Evolutionary conservation across 1,140 invertebrate genomes (phyloP).

Genomic region (Heliconius hermathena): DNA sequence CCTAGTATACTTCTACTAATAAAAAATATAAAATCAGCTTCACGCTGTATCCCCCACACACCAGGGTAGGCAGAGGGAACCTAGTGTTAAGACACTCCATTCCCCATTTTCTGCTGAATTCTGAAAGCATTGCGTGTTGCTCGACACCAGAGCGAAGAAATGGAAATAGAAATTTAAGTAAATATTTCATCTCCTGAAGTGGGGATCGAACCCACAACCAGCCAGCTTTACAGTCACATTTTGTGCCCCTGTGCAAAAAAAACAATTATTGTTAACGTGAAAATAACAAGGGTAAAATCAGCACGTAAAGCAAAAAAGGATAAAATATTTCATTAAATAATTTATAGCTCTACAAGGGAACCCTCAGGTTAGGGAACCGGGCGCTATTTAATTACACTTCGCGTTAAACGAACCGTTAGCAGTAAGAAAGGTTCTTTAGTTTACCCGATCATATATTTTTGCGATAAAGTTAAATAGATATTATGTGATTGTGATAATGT

Average conservation of each 20-base stretch:
- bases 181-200: no score
- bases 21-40: no score
- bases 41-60: no score
- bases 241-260: not conserved
- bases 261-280: slow-evolving; percentile 5
- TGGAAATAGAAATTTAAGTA: no score
- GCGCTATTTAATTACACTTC: slow-evolving; percentile 59
- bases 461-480: not conserved
- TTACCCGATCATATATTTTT: not conserved
- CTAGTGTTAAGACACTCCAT: no score
- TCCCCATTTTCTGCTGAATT: no score
- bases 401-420: slow-evolving; percentile 52
- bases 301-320: slow-evolving; percentile 21
- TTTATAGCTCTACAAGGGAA: slow-evolving; percentile 29
- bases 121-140: no score
- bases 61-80: no score
- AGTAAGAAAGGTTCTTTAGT: slow-evolving; percentile 14
- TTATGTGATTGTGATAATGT: not conserved
- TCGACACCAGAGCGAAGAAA: no score
- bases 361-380: slow-evolving; percentile 34
- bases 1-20: no score
- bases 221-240: no score
- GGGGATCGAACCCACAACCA: no score
- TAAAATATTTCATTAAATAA: slow-evolving; percentile 17
- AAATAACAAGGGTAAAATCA: slow-evolving; percentile 2